Evolutionary conservation across 1,140 invertebrate species (phyloP).

Genomic region (Carcinoscorpius rotundicauda): DNA sequence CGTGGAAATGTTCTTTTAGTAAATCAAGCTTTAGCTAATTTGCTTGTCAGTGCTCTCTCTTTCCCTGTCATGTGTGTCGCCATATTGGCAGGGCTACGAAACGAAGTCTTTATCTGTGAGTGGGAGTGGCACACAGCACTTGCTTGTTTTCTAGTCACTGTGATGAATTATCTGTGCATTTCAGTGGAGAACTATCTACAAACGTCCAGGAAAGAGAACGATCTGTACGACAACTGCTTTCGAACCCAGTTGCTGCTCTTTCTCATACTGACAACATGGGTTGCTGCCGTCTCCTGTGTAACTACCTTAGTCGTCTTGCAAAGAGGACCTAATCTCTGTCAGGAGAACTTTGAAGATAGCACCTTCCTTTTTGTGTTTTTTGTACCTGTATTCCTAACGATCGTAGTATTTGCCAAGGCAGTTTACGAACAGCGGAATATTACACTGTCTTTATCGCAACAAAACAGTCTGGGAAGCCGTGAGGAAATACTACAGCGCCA

Average conservation of each 20-base stretch:
- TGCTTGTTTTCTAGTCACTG: conserved; percentile 51
- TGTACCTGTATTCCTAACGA: conserved; percentile 11
- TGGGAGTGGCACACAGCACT: conserved; percentile 52
- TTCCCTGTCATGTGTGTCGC: conserved; percentile 52
- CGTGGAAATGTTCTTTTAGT: conserved; percentile 61
- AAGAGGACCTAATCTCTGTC: conserved; percentile 15
- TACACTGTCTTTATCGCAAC: too few species aligned
- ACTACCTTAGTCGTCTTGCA: conserved; percentile 10
- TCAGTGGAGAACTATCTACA: conserved; percentile 39
- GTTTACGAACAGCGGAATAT: background rate
- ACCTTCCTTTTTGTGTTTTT: conserved; percentile 16
- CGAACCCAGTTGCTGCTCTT: conserved; percentile 2
- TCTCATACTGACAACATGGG: conserved; percentile 2
- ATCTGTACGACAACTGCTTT: too few species aligned
- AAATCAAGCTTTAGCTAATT: conserved; percentile 58
- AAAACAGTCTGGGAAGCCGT: conserved; percentile 12
- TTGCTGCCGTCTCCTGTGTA: conserved; percentile 8
- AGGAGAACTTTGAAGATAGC: conserved; percentile 12
- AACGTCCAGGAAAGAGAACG: background rate
- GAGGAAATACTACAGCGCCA: conserved; percentile 20
- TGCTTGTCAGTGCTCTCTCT: conserved; percentile 54
- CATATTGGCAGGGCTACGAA: conserved; percentile 46
- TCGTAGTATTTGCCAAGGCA: conserved; percentile 13
- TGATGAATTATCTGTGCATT: conserved; percentile 47
- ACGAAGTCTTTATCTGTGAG: conserved; percentile 45